These are phyloP conservation scores for Tachyglossus aculeatus DNA, from an alignment of 2,797 vertebrate genomes.

Conservation along the genomic window DNA sequence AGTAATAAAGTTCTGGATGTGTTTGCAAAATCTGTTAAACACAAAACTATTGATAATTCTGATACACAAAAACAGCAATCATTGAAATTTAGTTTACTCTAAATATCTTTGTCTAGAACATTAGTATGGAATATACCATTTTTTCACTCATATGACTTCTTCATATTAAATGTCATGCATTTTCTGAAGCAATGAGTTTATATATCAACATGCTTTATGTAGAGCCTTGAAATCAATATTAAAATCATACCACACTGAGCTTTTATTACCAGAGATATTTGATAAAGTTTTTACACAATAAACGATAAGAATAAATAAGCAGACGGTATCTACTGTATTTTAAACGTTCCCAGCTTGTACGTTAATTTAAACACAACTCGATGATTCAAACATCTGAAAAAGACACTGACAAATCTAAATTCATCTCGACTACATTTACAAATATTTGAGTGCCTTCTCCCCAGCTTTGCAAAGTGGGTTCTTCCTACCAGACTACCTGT, in stretches of 20 bases:
- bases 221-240: constrained; percentile 33
- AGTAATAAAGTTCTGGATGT: constrained; percentile 8
- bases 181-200: neutral
- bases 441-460: constrained; percentile 40
- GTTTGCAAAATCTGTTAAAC: constrained; percentile 31
- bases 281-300: constrained; percentile 45
- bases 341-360: constrained; percentile 22
- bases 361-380: constrained; percentile 62
- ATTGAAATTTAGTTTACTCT: neutral
- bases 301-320: constrained; percentile 60
- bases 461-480: neutral
- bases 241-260: constrained; percentile 58
- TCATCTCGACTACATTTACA: constrained; percentile 58
- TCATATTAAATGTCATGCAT: neutral
- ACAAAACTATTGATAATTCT: constrained; percentile 28
- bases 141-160: neutral
- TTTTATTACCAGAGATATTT: constrained; percentile 65
- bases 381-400: constrained; percentile 58
- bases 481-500: neutral
- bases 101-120: neutral
- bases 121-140: neutral
- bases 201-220: neutral
- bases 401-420: constrained; percentile 50
- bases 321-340: constrained; percentile 47
- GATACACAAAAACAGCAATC: constrained; percentile 18